These are phyloP conservation scores for Acropternis orthonyx DNA, from an alignment of 2,797 vertebrate species.

Conservation along the genomic window DNA sequence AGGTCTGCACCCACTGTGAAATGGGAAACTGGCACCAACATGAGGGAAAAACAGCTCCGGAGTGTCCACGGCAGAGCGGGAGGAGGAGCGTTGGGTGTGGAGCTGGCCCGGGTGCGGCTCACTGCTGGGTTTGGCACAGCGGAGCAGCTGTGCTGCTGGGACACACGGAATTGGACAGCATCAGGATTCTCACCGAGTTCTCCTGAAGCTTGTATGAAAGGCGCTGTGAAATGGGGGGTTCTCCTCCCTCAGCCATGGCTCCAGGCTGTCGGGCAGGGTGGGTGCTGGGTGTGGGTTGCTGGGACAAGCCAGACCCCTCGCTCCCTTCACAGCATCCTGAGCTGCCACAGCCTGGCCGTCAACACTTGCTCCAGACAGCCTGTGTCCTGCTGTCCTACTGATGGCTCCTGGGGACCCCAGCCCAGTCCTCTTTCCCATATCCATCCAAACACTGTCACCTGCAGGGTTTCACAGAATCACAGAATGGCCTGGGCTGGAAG, in stretches of 20 bases:
- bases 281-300: accelerated
- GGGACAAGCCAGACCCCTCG: not conserved
- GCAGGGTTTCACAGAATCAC: too few relatives aligned
- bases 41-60: not conserved
- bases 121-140: not conserved
- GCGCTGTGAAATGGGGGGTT: accelerated
- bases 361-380: not conserved
- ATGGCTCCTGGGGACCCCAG: accelerated
- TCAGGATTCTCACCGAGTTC: not conserved
- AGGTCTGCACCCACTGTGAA: not conserved
- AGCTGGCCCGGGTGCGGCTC: not conserved
- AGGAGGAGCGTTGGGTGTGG: not conserved
- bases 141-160: not conserved
- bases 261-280: accelerated
- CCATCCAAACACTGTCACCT: not conserved
- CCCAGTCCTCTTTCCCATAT: not conserved
- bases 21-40: not conserved
- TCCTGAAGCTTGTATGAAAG: not conserved
- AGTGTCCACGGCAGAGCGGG: not conserved
- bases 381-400: accelerated
- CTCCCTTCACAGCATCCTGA: accelerated
- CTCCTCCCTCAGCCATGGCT: not conserved
- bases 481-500: not conserved
- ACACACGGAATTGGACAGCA: not conserved
- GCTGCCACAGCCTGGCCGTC: not conserved